Evolutionary conservation across 92 coral and sea anemone genomes (phyloP).

Genomic region (Virgularia gustaviana): DNA sequence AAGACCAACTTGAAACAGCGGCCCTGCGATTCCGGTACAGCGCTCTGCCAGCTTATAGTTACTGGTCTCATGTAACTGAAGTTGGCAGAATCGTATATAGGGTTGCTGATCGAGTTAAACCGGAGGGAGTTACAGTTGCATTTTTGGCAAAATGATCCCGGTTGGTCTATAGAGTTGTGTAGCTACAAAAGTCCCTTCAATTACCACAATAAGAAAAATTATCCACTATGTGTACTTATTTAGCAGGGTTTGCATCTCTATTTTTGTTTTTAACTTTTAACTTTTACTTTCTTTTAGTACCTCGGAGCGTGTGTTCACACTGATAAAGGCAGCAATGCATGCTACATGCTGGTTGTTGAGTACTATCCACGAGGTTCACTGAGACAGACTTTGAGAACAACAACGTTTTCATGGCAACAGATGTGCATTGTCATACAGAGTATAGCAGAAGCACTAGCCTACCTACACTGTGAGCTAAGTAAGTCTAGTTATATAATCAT

Average conservation of each 20-base stretch:
- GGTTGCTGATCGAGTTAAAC: no score
- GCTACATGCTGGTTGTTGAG: conserved; percentile 72
- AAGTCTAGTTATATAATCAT: no score
- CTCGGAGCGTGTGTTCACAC: conserved; percentile 56
- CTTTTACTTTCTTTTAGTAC: conserved; percentile 38
- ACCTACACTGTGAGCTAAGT: conserved; percentile 64
- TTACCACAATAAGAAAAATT: not conserved
- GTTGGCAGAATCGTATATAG: no score
- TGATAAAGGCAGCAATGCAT: conserved; percentile 44
- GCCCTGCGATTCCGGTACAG: no score
- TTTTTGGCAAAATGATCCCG: no score
- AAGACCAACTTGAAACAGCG: no score
- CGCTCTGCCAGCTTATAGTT: no score
- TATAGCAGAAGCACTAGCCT: conserved; percentile 79
- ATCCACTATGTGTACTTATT: not conserved
- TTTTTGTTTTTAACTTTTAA: not conserved
- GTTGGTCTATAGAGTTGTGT: no score
- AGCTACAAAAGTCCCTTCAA: no score
- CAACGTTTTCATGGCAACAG: conserved; percentile 67
- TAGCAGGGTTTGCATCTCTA: not conserved
- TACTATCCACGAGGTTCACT: conserved; percentile 81
- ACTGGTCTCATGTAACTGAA: no score
- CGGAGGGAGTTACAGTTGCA: no score
- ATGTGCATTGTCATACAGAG: conserved; percentile 71
- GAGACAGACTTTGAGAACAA: conserved; percentile 48